Conservation (phyloP, 2,888 invertebrate genomes). For the Galerucella pusilla region DNA sequence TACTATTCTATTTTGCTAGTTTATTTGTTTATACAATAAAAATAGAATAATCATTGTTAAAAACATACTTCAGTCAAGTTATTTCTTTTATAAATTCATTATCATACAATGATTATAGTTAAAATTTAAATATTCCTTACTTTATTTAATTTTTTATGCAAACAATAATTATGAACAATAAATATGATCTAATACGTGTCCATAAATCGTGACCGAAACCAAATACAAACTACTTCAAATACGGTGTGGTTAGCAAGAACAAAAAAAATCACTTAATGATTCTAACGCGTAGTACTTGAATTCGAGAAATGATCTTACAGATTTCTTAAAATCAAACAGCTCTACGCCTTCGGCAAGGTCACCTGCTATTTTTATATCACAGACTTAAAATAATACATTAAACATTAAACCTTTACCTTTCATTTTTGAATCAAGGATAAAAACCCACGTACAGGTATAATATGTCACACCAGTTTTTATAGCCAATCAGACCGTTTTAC, state of each 20-base stretch:
- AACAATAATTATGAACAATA: not conserved
- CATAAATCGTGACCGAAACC: not conserved
- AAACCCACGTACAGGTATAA: not conserved
- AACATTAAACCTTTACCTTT: slow-evolving; percentile 12
- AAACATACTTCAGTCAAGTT: too few species aligned
- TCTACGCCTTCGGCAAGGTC: slow-evolving; percentile 8
- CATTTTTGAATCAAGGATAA: slow-evolving; percentile 13
- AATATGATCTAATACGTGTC: not conserved
- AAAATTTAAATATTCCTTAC: not conserved
- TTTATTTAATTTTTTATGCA: not conserved
- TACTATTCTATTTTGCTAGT: too few species aligned
- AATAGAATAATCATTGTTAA: too few species aligned
- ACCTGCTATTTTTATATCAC: slow-evolving; percentile 10
- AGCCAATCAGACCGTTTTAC: slow-evolving; percentile 1
- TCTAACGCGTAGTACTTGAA: not conserved
- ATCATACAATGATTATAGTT: too few species aligned
- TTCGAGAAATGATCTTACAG: not conserved
- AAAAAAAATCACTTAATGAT: not conserved
- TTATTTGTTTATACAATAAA: too few species aligned
- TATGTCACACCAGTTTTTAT: not conserved
- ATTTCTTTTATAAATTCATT: too few species aligned
- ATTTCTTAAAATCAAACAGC: not conserved
- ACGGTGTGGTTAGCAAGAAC: not conserved
- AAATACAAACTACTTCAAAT: not conserved
- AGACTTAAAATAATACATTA: slow-evolving; percentile 10